A percentile compares a stretch with the other conserved stretches of the same genome.
These are phyloP conservation scores for Taurulus bubalis DNA, from an alignment of 2,113 vertebrate species.

Conservation along the genomic window DNA sequence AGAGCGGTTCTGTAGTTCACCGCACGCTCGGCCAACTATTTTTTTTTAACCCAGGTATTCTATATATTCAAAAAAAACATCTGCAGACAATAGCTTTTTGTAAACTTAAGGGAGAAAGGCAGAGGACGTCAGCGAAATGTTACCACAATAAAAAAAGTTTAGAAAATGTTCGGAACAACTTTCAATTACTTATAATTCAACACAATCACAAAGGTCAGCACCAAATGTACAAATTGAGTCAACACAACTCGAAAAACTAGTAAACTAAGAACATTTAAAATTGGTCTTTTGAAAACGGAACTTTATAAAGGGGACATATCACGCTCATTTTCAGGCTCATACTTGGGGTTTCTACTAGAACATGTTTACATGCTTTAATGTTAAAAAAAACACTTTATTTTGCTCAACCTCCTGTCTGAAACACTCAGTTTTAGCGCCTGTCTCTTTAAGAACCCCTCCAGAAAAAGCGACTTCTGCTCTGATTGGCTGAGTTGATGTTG, in stretches of 20 bases:
- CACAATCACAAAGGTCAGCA: background rate
- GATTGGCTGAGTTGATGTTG: constrained; percentile 19
- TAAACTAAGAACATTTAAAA: background rate
- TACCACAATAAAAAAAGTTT: background rate
- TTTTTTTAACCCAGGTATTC: constrained; percentile 34
- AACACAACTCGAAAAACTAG: background rate
- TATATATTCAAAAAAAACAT: constrained; percentile 38
- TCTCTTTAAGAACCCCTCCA: background rate
- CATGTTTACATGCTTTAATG: background rate
- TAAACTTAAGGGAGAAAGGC: background rate
- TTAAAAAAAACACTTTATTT: background rate
- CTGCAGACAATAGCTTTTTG: background rate
- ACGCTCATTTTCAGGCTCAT: background rate
- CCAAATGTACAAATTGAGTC: background rate
- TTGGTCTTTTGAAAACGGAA: background rate
- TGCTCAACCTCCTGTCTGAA: background rate
- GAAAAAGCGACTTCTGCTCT: background rate
- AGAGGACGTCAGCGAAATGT: background rate
- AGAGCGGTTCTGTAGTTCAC: constrained; percentile 48
- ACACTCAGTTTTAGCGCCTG: background rate
- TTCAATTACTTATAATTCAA: background rate
- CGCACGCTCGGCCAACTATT: constrained; percentile 1
- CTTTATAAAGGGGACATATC: background rate
- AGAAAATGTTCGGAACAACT: background rate
- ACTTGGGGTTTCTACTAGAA: background rate